Evolutionary conservation across 1,140 invertebrate species (phyloP).

Genomic region (Trachelipus rathkii): DNA sequence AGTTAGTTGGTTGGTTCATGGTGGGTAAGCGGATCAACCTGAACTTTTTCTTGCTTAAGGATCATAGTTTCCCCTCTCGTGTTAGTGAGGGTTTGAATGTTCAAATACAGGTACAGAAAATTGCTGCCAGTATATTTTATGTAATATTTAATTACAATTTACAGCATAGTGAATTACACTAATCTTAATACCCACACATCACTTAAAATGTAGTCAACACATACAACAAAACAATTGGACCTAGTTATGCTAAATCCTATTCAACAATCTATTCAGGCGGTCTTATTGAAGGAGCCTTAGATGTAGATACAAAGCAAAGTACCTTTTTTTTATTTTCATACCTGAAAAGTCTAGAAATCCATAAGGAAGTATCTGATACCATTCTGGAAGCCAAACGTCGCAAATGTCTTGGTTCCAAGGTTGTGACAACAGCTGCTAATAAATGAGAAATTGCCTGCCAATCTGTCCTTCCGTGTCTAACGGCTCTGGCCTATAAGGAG

Average conservation of each 20-base stretch:
- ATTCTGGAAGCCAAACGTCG: slow-evolving; percentile 66
- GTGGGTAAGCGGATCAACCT: no score
- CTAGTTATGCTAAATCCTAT: not conserved
- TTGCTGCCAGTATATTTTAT: not conserved
- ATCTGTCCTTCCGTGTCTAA: slow-evolving; percentile 62
- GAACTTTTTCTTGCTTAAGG: no score
- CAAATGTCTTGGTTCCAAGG: slow-evolving; percentile 64
- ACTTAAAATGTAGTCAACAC: no score
- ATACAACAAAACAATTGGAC: not conserved
- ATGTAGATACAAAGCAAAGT: not conserved
- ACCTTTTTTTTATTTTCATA: slow-evolving; percentile 48
- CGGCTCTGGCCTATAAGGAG: slow-evolving; percentile 52
- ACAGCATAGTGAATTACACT: no score
- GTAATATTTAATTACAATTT: no score
- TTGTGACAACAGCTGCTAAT: slow-evolving; percentile 67
- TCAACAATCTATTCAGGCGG: not conserved
- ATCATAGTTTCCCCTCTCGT: no score
- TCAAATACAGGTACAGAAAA: no score
- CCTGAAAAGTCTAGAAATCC: slow-evolving; percentile 75
- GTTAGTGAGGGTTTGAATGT: no score
- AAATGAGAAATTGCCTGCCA: slow-evolving; percentile 67
- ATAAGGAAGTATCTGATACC: slow-evolving; percentile 68
- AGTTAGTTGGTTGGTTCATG: no score
- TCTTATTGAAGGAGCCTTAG: not conserved
- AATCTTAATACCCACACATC: no score